Evolutionary conservation across 2,888 invertebrate species (phyloP).

Genomic region (Dromius quadrimaculatus): DNA sequence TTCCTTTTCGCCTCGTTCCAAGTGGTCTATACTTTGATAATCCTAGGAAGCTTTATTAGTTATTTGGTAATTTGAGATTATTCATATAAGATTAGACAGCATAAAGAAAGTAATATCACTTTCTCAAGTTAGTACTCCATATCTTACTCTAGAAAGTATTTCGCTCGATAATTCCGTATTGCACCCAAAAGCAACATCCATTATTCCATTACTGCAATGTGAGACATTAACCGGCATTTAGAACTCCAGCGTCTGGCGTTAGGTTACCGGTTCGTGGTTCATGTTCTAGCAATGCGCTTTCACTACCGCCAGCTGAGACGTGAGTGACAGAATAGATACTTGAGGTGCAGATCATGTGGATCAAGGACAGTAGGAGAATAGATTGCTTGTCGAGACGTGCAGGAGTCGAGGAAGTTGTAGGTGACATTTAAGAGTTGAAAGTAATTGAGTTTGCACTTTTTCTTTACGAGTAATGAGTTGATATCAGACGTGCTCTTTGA

Average conservation of each 20-base stretch:
- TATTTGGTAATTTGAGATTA: too few relatives aligned
- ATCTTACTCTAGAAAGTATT: neutral
- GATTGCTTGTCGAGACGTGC: neutral
- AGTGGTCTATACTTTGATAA: too few relatives aligned
- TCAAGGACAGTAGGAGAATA: neutral
- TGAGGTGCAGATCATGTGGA: neutral
- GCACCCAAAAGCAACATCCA: neutral
- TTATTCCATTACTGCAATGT: neutral
- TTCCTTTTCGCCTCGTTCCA: too few relatives aligned
- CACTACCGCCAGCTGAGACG: neutral
- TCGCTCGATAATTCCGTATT: neutral
- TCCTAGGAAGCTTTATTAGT: too few relatives aligned
- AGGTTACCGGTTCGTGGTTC: neutral
- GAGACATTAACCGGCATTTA: neutral
- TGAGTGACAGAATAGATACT: conserved; percentile 3
- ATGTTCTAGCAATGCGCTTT: conserved; percentile 5
- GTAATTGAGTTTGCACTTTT: too few relatives aligned
- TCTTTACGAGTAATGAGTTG: too few relatives aligned
- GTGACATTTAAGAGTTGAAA: too few relatives aligned
- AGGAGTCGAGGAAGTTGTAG: neutral
- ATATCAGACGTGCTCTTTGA: too few relatives aligned
- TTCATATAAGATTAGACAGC: too few relatives aligned
- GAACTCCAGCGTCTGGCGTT: neutral
- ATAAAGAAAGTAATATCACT: too few relatives aligned
- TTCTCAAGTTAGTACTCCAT: conserved; percentile 2